Evolutionary conservation across 2,113 vertebrate genomes (phyloP).

Genomic region (Machaerirhynchus nigripectus): DNA sequence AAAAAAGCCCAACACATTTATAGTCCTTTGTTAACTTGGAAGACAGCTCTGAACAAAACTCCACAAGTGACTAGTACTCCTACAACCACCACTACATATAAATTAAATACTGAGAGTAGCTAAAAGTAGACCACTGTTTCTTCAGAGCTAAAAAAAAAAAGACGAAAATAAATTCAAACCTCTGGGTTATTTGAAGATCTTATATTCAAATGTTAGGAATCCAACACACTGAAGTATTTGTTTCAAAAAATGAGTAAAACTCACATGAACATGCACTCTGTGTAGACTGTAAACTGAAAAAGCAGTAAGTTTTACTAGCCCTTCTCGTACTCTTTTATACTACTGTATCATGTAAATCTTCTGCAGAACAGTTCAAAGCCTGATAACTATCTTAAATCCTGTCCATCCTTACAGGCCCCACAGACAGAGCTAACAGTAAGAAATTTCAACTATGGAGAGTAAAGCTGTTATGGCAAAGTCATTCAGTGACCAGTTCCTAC

Average conservation of each 20-base stretch:
- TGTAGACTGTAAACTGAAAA: neutral
- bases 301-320: neutral
- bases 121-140: neutral
- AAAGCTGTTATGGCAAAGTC: neutral
- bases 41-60: neutral
- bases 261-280: neutral
- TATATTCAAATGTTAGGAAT: neutral
- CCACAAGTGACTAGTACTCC: neutral
- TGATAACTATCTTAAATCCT: neutral
- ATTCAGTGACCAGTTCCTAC: neutral
- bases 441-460: neutral
- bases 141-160: neutral
- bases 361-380: neutral
- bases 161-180: neutral
- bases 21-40: neutral
- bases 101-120: neutral
- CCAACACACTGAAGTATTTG: neutral
- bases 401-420: fast-evolving
- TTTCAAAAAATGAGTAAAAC: neutral
- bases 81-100: neutral
- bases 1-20: neutral
- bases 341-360: neutral
- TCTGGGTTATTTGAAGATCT: neutral
- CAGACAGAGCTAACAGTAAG: neutral
- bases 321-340: neutral